These are phyloP conservation scores for Germaria angustata DNA, from an alignment of 2,888 invertebrate genomes.

Conservation along the genomic window DNA sequence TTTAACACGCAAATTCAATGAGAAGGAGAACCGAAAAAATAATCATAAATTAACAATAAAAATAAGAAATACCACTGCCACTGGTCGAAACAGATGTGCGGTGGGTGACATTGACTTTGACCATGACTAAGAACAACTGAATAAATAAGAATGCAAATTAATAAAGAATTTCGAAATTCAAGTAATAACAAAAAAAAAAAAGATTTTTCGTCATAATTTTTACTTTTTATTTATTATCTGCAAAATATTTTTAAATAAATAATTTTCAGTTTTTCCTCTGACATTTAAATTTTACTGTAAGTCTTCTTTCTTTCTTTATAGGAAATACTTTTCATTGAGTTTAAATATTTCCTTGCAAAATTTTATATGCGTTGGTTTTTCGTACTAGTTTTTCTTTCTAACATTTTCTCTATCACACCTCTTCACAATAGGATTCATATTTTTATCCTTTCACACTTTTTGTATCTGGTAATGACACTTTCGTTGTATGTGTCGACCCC, in stretches of 20 bases:
- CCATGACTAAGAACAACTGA: conserved; percentile 22
- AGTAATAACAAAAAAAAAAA: not conserved
- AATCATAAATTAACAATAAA: no score
- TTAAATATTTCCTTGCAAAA: not conserved
- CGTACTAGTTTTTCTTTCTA: not conserved
- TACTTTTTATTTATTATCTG: no score
- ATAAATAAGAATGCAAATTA: not conserved
- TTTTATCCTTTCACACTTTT: not conserved
- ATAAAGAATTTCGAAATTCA: not conserved
- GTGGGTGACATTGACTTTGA: conserved; percentile 54
- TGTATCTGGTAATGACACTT: conserved; percentile 44
- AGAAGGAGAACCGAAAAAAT: not conserved
- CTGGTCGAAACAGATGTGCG: not conserved
- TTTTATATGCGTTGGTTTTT: not conserved
- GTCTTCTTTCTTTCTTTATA: not conserved
- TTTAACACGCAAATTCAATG: not conserved
- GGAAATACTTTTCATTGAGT: conserved; percentile 27
- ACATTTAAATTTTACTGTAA: not conserved
- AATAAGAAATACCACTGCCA: not conserved
- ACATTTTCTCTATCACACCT: conserved; percentile 18
- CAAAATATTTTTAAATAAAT: not conserved
- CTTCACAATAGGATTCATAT: not conserved
- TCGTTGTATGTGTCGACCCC: conserved; percentile 24
- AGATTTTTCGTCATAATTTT: no score
- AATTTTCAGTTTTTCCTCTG: not conserved